These are phyloP conservation scores for Monochamus saltuarius DNA, from an alignment of 1,140 invertebrate genomes.

Conservation along the genomic window DNA sequence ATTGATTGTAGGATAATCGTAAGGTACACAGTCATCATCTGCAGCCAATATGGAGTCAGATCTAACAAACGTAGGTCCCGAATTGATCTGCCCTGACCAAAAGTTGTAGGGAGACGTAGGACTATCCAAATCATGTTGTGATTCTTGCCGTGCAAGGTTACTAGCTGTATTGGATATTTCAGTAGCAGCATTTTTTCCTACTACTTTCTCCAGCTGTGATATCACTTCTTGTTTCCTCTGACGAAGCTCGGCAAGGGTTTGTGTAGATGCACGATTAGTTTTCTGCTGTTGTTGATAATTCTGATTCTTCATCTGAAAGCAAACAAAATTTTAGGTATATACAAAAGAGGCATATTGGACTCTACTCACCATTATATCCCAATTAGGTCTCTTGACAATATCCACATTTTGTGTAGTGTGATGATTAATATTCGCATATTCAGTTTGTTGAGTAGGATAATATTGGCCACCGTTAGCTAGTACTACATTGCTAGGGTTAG, in stretches of 20 bases:
- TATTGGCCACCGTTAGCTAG: slow-evolving; percentile 41
- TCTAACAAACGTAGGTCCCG: slow-evolving; percentile 59
- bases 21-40: slow-evolving; percentile 74
- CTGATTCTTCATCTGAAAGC: slow-evolving; percentile 29
- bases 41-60: slow-evolving; percentile 67
- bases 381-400: slow-evolving; percentile 29
- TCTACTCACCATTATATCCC: slow-evolving; percentile 32
- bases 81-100: slow-evolving; percentile 49
- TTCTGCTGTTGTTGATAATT: slow-evolving; percentile 27
- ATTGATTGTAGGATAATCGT: slow-evolving; percentile 69
- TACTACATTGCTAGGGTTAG: slow-evolving; percentile 47
- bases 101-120: slow-evolving; percentile 48
- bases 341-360: background rate
- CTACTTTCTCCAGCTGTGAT: slow-evolving; percentile 66
- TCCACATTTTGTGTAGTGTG: slow-evolving; percentile 39
- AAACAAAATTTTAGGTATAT: background rate
- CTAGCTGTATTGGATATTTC: slow-evolving; percentile 49
- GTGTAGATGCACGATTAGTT: slow-evolving; percentile 39
- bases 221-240: slow-evolving; percentile 69
- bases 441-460: slow-evolving; percentile 26
- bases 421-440: slow-evolving; percentile 23
- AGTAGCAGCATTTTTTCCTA: slow-evolving; percentile 57
- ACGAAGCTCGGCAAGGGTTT: slow-evolving; percentile 63
- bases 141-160: slow-evolving; percentile 49
- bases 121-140: slow-evolving; percentile 54